phyloP scores from a whole-genome alignment of 2,113 vertebrate genomes.

The Leucopternis melanops region DNA sequence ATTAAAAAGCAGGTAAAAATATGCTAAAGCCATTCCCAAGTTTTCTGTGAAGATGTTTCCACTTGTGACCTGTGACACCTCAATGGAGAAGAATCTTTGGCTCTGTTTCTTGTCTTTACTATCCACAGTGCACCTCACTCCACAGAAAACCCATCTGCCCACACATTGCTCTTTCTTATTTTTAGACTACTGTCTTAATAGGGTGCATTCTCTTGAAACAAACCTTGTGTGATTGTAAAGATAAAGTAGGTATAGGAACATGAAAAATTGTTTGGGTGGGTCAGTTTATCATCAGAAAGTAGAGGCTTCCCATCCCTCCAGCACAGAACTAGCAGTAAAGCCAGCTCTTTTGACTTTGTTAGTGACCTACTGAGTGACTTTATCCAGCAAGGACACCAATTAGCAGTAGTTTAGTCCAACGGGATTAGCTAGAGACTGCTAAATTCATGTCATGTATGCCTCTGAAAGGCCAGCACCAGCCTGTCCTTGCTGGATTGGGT shows the following conservation, averaged over 20 bases:
- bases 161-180: neutral
- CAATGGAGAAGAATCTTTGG: neutral
- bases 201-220: neutral
- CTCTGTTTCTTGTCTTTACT: neutral
- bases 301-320: neutral
- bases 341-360: neutral
- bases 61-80: neutral
- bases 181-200: neutral
- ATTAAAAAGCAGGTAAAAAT: neutral
- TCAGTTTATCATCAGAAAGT: neutral
- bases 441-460: neutral
- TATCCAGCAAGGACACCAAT: neutral
- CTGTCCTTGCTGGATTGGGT: neutral
- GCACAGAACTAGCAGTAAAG: neutral
- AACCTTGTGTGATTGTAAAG: neutral
- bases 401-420: neutral
- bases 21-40: neutral
- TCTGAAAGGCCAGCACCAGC: slow-evolving; percentile 21
- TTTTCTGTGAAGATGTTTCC: neutral
- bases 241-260: neutral
- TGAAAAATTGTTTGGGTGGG: neutral
- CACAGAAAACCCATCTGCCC: neutral
- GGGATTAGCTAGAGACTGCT: neutral
- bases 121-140: neutral
- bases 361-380: neutral